Evolutionary conservation across 2,113 vertebrate species (phyloP), one percentile per base, ranked within the genome.

Genomic region (Phrynocephalus versicolor): DNA sequence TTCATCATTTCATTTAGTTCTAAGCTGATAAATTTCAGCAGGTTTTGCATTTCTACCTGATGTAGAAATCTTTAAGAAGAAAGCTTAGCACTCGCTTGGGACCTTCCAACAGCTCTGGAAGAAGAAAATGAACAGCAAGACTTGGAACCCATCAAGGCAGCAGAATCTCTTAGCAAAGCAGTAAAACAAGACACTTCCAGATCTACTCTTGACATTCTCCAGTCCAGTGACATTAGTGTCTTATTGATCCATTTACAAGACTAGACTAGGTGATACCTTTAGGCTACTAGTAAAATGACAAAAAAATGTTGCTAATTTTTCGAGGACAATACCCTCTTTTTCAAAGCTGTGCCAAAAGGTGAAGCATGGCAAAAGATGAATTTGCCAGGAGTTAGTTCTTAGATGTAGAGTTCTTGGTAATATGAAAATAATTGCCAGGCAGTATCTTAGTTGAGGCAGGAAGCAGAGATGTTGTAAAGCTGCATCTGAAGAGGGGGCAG

Each of bases 111-210:
- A 37, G 92, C 92, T 92, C 85, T 92, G 82, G 91, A 87, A 45
- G 91, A 89, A 83, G 90, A 87, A 65, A 89, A 58, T 72, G 39
- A 90, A 39, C 83, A 90, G 41, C 75, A 87, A 51, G 73, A 78
- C 21, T 62, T 91, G 62, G 94, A 93, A 88, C 16, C 33, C 15
- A 92, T 81, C 27, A 81, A 74, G 62, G 84, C 2, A 27, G 27
- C 92, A 81, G 85, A 94, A 86, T 86, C 75, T 69, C 93, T 96
- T 90, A 88, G 90, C 19, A 91, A 92, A 79, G 91, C 84, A 81
- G 89, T 72, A 91, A 89, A 90, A 71, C 27, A 81, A 82, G 87
- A 85, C 6, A 81, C 13, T 41, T 70, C 77, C 30, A n/a, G 83
- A 27, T 72, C 27, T 2, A 4, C 8, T 70, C 45, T 86, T 86